phyloP scores from a whole-genome alignment of 1,140 invertebrate species.

The Drosophila fuyamai region DNA sequence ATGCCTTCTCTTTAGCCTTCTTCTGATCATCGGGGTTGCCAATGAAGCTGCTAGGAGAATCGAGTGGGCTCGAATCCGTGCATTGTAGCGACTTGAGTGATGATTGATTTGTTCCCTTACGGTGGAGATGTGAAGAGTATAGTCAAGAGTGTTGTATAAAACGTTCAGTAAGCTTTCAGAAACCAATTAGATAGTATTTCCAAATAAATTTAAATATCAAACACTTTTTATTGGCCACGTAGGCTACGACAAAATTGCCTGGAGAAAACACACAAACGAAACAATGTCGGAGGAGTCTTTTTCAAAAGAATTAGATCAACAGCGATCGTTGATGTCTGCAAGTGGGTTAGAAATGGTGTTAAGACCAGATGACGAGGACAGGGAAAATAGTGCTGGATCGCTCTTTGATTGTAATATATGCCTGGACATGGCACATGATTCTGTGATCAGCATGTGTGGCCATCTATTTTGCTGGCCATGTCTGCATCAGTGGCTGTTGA shows the following conservation, averaged over 20 bases:
- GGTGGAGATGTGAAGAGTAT: too few relatives aligned
- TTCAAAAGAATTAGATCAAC: neutral
- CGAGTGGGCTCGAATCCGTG: too few relatives aligned
- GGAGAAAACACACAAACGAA: neutral
- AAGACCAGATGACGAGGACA: neutral
- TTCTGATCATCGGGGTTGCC: too few relatives aligned
- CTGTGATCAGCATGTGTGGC: constrained; percentile 5
- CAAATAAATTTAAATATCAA: neutral
- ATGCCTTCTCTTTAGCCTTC: too few relatives aligned
- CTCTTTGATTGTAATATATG: constrained; percentile 5
- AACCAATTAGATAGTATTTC: too few relatives aligned
- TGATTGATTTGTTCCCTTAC: too few relatives aligned
- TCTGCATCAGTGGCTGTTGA: neutral
- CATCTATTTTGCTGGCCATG: constrained; percentile 4
- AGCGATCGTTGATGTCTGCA: neutral
- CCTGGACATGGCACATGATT: neutral
- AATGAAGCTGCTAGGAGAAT: too few relatives aligned
- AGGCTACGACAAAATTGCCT: constrained; percentile 1
- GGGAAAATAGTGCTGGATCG: neutral
- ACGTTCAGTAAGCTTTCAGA: too few relatives aligned
- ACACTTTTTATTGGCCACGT: neutral
- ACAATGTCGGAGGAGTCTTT: constrained; percentile 1
- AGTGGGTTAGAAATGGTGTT: neutral
- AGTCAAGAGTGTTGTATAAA: too few relatives aligned
- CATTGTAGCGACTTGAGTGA: too few relatives aligned